A percentile compares a stretch with the other conserved stretches of the same genome.
phyloP scores from a whole-genome alignment of 92 coral and sea anemone genomes.

The Scolanthus callimorphus region DNA sequence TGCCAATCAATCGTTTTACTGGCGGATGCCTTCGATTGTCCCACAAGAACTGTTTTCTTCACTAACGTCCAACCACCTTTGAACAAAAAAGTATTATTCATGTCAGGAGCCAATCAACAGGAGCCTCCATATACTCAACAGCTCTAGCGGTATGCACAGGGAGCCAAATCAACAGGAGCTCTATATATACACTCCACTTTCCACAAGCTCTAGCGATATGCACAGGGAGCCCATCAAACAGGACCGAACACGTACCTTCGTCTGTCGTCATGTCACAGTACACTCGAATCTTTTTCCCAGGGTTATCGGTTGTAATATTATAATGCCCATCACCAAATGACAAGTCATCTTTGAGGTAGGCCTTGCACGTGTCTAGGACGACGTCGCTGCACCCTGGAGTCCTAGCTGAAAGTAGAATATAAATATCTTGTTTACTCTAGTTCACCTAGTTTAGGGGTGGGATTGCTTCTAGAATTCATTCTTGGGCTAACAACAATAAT shows the following conservation, averaged over 20 bases:
- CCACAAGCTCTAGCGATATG: too few relatives aligned
- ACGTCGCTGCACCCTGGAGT: background rate
- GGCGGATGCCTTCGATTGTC: background rate
- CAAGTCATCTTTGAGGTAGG: background rate
- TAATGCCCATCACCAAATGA: conserved; percentile 27
- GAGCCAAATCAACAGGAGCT: too few relatives aligned
- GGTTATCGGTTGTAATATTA: conserved; percentile 7
- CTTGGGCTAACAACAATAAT: too few relatives aligned
- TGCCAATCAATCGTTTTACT: background rate
- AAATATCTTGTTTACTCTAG: too few relatives aligned
- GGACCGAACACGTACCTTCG: conserved; percentile 35
- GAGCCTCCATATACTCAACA: too few relatives aligned
- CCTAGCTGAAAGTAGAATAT: background rate
- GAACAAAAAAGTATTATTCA: too few relatives aligned
- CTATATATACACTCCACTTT: too few relatives aligned
- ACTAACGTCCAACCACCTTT: conserved; percentile 43
- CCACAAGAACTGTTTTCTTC: background rate
- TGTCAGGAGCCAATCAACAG: too few relatives aligned
- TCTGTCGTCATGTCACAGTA: conserved; percentile 36
- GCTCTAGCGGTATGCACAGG: too few relatives aligned
- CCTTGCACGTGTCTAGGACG: conserved; percentile 9
- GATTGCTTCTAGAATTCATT: too few relatives aligned
- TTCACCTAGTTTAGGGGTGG: too few relatives aligned
- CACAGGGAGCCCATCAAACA: too few relatives aligned
- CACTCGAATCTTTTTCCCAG: background rate